Evolutionary conservation across 2,888 invertebrate species (phyloP), one percentile per base, ranked within the genome.

Genomic region (Drosophila pseudotakahashii): DNA sequence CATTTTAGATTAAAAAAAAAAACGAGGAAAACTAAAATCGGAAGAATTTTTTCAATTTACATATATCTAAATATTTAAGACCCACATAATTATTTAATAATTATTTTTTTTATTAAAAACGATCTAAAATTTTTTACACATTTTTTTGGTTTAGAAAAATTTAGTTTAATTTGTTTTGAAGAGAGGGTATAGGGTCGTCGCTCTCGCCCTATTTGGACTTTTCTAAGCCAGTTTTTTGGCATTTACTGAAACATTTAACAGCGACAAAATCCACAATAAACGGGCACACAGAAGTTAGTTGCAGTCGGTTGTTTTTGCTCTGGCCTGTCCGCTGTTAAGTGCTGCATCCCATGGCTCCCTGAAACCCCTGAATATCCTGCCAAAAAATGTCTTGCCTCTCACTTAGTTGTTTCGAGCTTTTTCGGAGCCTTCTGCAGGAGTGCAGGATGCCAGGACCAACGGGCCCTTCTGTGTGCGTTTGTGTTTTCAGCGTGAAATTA

Each of bases 401-500:
- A 64, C 55, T 50, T 48, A 45, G 63, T 52, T 74, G 61, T 54
- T 55, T 2, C 30, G 26, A 47, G 45, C 30, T 47, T 10, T 61
- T 48, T 39, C 53, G 36, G 30, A 30, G 30, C 36, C 19, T 23
- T 23, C 5, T 7, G 34, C 14, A 13, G 10, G n/a, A 54, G 52
- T 19, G 1, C 14, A 19, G 5, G 42, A 34, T 41, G 39, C 47
- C 47, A 19, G 37, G 47, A 32, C 52, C 52, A 19, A 26, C 59
- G 44, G 36, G 42, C 16, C 47, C 19, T 11, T 55, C 42, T 53
- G 62, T 47, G 47, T 59, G 45, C 47, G 62, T 61, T 63, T 78
- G 67, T 71, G 61, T 73, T 81, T 77, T 77, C 75, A 89, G 89
- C 88, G 90, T 89, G 89, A 89, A 89, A 89, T 90, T 89, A 89